Conservation (phyloP, 2,113 vertebrate species). For the Scortum barcoo region DNA sequence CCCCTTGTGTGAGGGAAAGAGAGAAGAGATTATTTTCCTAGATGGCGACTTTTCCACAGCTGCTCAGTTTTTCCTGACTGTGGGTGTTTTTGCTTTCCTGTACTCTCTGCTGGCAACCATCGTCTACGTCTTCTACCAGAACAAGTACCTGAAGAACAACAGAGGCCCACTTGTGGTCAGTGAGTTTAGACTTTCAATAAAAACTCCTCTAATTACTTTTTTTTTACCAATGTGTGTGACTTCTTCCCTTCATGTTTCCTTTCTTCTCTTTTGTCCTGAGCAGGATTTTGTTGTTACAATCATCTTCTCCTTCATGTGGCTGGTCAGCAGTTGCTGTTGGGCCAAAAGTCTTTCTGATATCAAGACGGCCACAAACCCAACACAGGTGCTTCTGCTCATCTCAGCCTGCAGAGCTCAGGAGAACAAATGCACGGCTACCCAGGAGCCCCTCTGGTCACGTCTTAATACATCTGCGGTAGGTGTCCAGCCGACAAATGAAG, state of each 20-base stretch:
- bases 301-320: slow-evolving; percentile 94
- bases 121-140: slow-evolving; percentile 98
- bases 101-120: slow-evolving; percentile 96
- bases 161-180: slow-evolving; percentile 96
- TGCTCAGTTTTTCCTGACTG: slow-evolving; percentile 93
- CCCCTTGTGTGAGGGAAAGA: slow-evolving; percentile 90
- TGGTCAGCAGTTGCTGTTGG: slow-evolving; percentile 95
- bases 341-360: slow-evolving; percentile 95
- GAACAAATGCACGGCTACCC: slow-evolving; percentile 91
- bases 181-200: slow-evolving; percentile 51
- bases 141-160: slow-evolving; percentile 98
- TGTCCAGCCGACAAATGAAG: slow-evolving; percentile 1
- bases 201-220: background rate
- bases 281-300: slow-evolving; percentile 97
- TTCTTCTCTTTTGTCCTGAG: slow-evolving; percentile 41
- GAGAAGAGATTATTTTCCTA: slow-evolving; percentile 89
- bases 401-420: slow-evolving; percentile 92
- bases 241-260: background rate
- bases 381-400: slow-evolving; percentile 91
- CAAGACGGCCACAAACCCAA: slow-evolving; percentile 91
- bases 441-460: slow-evolving; percentile 93
- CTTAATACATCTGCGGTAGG: slow-evolving; percentile 95
- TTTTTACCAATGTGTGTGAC: background rate
- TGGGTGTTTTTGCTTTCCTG: slow-evolving; percentile 95
- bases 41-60: slow-evolving; percentile 93